A percentile compares a stretch with the other conserved stretches of the same genome.
Conservation (phyloP, 1,140 invertebrate species). For the Drosophila albomicans region DNA sequence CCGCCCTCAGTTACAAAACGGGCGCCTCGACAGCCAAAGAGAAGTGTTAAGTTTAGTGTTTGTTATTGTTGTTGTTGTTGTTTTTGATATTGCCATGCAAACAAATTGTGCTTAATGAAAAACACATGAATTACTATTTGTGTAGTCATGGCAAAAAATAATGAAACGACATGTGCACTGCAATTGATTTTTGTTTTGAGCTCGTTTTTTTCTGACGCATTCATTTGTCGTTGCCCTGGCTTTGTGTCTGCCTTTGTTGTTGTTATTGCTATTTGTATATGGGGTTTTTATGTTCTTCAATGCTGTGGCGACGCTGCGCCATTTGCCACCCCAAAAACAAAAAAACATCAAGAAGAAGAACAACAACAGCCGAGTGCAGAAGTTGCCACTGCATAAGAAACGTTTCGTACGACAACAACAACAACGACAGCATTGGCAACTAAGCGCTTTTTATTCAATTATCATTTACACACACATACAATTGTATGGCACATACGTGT, state of each 20-base stretch:
- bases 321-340: conserved; percentile 40
- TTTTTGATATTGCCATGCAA: conserved; percentile 25
- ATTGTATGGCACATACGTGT: background rate
- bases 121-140: conserved; percentile 10
- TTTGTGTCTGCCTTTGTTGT: conserved; percentile 25
- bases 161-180: conserved; percentile 24
- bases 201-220: conserved; percentile 40
- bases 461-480: conserved; percentile 10
- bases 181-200: conserved; percentile 69
- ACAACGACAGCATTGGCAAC: conserved; percentile 1
- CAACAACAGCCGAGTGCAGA: conserved; percentile 15
- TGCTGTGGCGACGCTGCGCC: conserved; percentile 28
- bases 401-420: conserved; percentile 14
- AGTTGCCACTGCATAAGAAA: conserved; percentile 22
- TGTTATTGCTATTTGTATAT: conserved; percentile 42
- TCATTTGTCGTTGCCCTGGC: conserved; percentile 14
- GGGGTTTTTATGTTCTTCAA: conserved; percentile 36
- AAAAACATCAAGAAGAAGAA: conserved; percentile 4
- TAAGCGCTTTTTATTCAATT: conserved; percentile 37
- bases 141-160: conserved; percentile 26
- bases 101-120: background rate
- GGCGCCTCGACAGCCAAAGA: conserved; percentile 30
- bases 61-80: conserved; percentile 29
- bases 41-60: conserved; percentile 16
- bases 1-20: conserved; percentile 68